phyloP scores from a whole-genome alignment of 2,797 vertebrate species.

The Myotis planiceps region DNA sequence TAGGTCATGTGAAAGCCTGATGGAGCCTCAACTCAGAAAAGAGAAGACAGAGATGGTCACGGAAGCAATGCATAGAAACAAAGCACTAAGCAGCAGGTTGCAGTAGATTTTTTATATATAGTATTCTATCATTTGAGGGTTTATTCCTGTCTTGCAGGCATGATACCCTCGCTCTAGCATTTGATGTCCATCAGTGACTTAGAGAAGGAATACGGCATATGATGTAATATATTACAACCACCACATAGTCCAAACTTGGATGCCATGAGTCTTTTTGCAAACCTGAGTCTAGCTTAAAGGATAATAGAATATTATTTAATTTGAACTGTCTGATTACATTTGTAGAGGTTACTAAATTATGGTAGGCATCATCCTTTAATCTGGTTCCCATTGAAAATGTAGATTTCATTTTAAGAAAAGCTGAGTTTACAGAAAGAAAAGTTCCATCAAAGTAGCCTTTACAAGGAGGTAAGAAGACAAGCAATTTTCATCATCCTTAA shows the following conservation, averaged over 20 bases:
- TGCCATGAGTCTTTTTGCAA: neutral
- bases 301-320: neutral
- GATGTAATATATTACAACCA: neutral
- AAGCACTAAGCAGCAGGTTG: neutral
- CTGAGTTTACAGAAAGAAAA: slow-evolving; percentile 4
- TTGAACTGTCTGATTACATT: neutral
- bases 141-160: neutral
- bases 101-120: accelerated
- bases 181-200: neutral
- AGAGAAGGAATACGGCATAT: neutral
- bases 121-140: neutral
- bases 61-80: neutral
- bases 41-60: neutral
- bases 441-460: neutral
- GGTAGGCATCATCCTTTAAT: neutral
- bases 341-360: neutral
- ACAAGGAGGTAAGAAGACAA: neutral
- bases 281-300: neutral
- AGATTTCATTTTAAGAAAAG: neutral
- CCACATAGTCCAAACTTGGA: neutral
- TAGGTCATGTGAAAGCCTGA: neutral
- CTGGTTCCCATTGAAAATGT: neutral
- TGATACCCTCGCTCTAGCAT: neutral
- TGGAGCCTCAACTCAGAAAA: neutral
- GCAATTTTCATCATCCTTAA: neutral